These are phyloP conservation scores for Heliocidaris tuberculata DNA, from an alignment of 35 echinoderm and acorn worm genomes.

Conservation along the genomic window DNA sequence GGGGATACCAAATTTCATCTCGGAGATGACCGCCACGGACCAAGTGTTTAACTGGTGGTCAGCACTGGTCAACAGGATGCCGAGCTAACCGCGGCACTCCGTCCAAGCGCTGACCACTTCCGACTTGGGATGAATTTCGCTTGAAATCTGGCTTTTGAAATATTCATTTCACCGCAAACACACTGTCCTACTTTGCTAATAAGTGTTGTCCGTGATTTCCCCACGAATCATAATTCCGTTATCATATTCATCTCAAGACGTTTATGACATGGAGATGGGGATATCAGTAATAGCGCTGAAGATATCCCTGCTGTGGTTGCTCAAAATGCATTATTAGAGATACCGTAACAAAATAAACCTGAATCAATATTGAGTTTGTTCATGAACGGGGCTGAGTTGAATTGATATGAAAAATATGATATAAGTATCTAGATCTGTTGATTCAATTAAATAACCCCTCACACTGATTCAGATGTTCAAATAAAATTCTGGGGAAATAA, in stretches of 20 bases:
- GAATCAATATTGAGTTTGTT: not conserved
- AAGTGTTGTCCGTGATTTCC: not conserved
- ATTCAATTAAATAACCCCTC: not conserved
- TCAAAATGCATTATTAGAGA: not conserved
- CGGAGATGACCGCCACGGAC: not conserved
- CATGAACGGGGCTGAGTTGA: not conserved
- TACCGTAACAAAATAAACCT: not conserved
- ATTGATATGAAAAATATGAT: not conserved
- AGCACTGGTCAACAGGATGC: not conserved
- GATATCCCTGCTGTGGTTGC: not conserved
- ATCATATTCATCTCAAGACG: not conserved
- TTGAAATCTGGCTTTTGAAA: not conserved
- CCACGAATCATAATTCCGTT: not conserved
- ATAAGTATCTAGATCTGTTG: not conserved
- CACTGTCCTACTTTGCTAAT: not conserved
- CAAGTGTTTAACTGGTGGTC: slow-evolving; percentile 9
- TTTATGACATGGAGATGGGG: not conserved
- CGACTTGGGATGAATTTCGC: not conserved
- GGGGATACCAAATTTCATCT: not conserved
- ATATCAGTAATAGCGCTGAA: not conserved
- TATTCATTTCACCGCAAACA: not conserved
- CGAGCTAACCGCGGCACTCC: not conserved
- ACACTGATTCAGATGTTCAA: not conserved
- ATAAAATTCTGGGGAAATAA: not conserved
- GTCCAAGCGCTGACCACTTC: not conserved